Conservation (phyloP, 2,113 vertebrate species). For the Ailuropoda melanoleuca region DNA sequence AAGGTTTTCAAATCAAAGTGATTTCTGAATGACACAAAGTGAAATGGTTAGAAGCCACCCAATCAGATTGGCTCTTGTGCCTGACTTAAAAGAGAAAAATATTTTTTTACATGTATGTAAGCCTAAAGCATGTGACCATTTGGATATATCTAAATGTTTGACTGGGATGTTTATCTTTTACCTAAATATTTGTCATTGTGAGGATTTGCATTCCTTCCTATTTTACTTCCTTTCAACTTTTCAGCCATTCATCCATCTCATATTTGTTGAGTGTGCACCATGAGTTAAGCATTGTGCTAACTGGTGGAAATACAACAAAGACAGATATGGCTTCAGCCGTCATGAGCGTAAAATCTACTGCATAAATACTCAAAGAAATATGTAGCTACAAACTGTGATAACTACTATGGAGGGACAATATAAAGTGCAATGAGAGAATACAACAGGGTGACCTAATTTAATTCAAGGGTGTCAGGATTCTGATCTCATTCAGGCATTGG, state of each 20-base stretch:
- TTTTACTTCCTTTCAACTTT: slow-evolving; percentile 13
- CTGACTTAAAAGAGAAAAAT: not conserved
- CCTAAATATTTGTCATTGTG: slow-evolving; percentile 6
- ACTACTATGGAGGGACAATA: not conserved
- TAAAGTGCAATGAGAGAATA: not conserved
- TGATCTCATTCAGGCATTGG: not conserved
- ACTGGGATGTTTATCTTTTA: slow-evolving; percentile 1
- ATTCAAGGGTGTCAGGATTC: not conserved
- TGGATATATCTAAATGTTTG: slow-evolving; percentile 25
- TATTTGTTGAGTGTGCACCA: not conserved
- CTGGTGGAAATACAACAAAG: not conserved
- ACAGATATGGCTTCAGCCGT: not conserved
- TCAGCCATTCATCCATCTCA: not conserved
- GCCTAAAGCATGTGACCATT: slow-evolving; percentile 25
- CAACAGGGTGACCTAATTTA: not conserved
- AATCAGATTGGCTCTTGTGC: slow-evolving; percentile 33
- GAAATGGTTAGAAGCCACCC: slow-evolving; percentile 49
- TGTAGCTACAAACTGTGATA: not conserved
- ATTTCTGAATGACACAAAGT: slow-evolving; percentile 54
- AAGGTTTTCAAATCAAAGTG: slow-evolving; percentile 53
- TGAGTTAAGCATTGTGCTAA: not conserved
- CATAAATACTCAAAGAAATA: not conserved
- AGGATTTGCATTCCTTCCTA: not conserved
- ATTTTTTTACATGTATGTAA: slow-evolving; percentile 25
- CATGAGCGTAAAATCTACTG: not conserved